Base-by-base conservation (phyloP, 2,113 vertebrate species). In the Grammomys surdaster region DNA sequence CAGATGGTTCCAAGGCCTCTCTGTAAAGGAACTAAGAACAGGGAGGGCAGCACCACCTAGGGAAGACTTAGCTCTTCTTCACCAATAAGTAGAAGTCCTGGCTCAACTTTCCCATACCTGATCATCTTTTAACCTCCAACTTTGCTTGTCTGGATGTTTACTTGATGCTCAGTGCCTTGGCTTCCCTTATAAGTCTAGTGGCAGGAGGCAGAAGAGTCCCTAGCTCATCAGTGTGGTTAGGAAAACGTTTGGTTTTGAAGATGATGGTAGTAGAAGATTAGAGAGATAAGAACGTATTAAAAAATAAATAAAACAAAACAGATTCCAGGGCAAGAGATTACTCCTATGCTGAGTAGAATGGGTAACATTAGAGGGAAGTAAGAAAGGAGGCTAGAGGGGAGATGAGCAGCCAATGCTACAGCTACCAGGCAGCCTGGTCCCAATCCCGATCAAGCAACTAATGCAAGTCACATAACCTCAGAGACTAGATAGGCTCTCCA, bases 391-490 rank as follows among this genome's bases (percentile, higher is more conserved):
- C 75, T 5, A 82, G 90, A 77, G 90, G 54, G 33, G 95, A 65
- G 48, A 87, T 43, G 96, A 97, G 87, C 97, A 97, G 98, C 96
- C 97, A 97, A 70, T 46, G 88, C 97, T 96, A 96, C 24, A 97
- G 89, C 96, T 97, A 94, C 75, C 91, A 97, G 87, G 96, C 97
- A 97, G 93, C 73, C 97, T 96, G 97, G 91, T 75, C 84, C 97
- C 96, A 93, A 76, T 81, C 87, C 96, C 98, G 96, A 78, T 69
- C 94, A 98, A 98, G 97, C 97, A 73, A 94, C 96, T 97, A 96
- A 95, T n/a, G 95, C 96, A 97, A 95, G 78, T 97, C 94, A 88
- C 78, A 91, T 73, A 91, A 95, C 48, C 89, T 96, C 46, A 89
- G 70, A 65, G 91, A 77, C 94, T 5, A 97, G 78, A 77, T 81